Percentiles rank a stretch among this genome's conserved stretches.
Conservation (phyloP, 2,888 invertebrate genomes). For the Cataglyphis livida region DNA sequence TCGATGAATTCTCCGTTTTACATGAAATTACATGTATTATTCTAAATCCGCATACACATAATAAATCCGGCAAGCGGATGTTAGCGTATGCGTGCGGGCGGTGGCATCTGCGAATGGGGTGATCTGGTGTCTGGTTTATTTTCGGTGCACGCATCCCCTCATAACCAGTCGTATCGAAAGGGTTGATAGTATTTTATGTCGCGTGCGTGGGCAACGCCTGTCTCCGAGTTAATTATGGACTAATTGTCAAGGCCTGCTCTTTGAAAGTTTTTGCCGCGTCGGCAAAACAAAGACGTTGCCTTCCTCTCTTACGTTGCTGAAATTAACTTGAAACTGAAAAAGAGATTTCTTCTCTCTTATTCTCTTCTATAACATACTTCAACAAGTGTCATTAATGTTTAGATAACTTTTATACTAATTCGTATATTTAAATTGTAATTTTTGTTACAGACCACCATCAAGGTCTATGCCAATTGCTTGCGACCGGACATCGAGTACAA, state of each 20-base stretch:
- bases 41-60: background rate
- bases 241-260: constrained; percentile 76
- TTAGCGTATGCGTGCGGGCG: constrained; percentile 13
- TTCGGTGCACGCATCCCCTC: constrained; percentile 73
- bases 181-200: constrained; percentile 80
- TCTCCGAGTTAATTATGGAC: constrained; percentile 81
- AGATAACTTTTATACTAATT: background rate
- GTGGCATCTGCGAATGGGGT: constrained; percentile 70
- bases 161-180: constrained; percentile 71
- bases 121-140: constrained; percentile 81
- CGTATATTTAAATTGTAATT: background rate
- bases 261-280: constrained; percentile 51
- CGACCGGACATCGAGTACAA: constrained; percentile 98
- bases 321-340: constrained; percentile 15
- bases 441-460: constrained; percentile 93
- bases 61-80: constrained; percentile 16
- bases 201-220: constrained; percentile 69
- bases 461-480: constrained; percentile 95
- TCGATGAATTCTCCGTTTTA: background rate
- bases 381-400: background rate
- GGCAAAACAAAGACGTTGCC: constrained; percentile 64
- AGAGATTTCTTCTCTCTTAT: background rate
- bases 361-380: background rate
- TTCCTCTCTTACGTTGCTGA: constrained; percentile 32
- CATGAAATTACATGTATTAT: constrained; percentile 8